Base-by-base conservation (phyloP, 2,888 invertebrate genomes). In the Ctenicera cuprea region DNA sequence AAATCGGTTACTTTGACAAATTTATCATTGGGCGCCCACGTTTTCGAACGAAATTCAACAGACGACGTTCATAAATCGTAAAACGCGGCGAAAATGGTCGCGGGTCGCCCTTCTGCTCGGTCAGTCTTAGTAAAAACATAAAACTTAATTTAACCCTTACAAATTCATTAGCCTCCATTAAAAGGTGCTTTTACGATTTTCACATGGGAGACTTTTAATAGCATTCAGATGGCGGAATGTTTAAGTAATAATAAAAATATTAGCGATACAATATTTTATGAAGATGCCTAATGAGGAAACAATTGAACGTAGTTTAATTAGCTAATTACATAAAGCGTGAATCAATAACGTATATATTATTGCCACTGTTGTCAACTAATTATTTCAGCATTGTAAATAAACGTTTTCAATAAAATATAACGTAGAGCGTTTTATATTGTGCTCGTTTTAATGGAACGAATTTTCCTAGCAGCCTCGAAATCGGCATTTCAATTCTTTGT, bases 281-380 rank as follows among this genome's bases (percentile, higher is more conserved):
- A 67, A 67, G 67, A 67, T 43, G 59, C 16, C 67, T 57, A 67
- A 67, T 45, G 67, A 54, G 59, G 59, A 67, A 67, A 67, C 67
- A 67, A 67, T 67, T 22, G 57, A 41, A 41, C 54, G 57, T 30
- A 33, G 54, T 67, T 67, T 67, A 67, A 67, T 67, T 67, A 59
- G 45, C 57, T 45, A 67, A 67, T 67, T 67, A 67, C 67, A 43
- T 67, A 67, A 65, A 50, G 65, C 65, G 65, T 65, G 65, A 65
- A 65, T 38, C 43, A 65, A 65, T 65, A 50, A 65, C 65, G 18
- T 7, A 37, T 52, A 22, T 65, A 52, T 65, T 65, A 65, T 50
- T 43, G 26, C 62, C 43, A 26, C 18, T 52, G 65, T 20, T 50
- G 38, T 65, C 50, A 65, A 65, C 52, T 65, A 65, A 65, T 65